Evolutionary conservation across 2,888 invertebrate genomes (phyloP), one percentile per base, ranked within the genome.

Genomic region (Zygothrica quintamaculata): DNA sequence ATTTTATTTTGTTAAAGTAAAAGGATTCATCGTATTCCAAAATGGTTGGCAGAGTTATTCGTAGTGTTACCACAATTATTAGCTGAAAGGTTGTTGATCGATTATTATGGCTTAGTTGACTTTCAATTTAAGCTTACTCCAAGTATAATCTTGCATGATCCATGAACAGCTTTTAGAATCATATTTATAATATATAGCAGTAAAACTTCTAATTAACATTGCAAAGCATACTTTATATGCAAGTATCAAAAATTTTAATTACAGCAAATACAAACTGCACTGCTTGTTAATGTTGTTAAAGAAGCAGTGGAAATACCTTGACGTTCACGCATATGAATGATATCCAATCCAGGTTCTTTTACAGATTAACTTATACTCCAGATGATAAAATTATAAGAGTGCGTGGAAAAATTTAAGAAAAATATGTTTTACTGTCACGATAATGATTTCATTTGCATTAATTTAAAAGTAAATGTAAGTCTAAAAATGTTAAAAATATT

Each of bases 391-490:
- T n/a, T n/a, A n/a, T n/a, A n/a, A n/a, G n/a, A n/a, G n/a, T n/a
- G n/a, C n/a, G n/a, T n/a, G n/a, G n/a, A n/a, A n/a, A n/a, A n/a
- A n/a, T n/a, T n/a, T n/a, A n/a, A n/a, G n/a, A n/a, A n/a, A n/a
- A n/a, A n/a, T 34, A 26, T 7, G 5, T 58, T 60, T 60, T 55
- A 47, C 53, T 8, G 12, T 12, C 13, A 29, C 46, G n/a, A n/a
- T n/a, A n/a, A n/a, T n/a, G n/a, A n/a, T n/a, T 59, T 60, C 42
- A 47, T 52, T 39, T 33, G 25, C n/a, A 26, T 18, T 12, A 42
- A 59, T 56, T 60, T 65, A 67, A 60, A 51, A 36, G 44, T 33
- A 42, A 59, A 65, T 65, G 47, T 47, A 51, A 53, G 42, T 42
- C 65, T n/a, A 29, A 29, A 7, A 29, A 29, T 5, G 5, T 22